Evolutionary conservation across 1,140 invertebrate genomes (phyloP).

Genomic region (Drosophila santomea): DNA sequence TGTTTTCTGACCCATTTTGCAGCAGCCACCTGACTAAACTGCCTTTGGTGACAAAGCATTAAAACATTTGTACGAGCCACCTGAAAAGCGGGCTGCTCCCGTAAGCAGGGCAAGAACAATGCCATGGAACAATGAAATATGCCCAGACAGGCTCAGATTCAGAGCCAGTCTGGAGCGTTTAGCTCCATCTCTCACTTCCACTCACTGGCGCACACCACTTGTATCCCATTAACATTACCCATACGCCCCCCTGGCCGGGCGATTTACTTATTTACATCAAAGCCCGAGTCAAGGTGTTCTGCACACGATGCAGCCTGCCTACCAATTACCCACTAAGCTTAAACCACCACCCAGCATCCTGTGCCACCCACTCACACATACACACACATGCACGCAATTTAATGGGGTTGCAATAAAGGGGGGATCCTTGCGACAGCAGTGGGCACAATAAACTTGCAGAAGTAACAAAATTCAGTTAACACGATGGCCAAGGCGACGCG

Average conservation of each 20-base stretch:
- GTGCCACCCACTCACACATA: not conserved
- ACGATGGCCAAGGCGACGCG: slow-evolving; percentile 48
- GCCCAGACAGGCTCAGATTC: slow-evolving; percentile 37
- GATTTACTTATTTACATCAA: slow-evolving; percentile 69
- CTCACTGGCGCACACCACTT: not conserved
- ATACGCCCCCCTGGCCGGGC: slow-evolving; percentile 17
- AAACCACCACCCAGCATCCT: not conserved
- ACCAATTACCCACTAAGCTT: slow-evolving; percentile 60
- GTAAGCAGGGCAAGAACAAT: slow-evolving; percentile 36
- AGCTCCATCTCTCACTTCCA: not conserved
- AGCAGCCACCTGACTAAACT: not conserved
- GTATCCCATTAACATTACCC: slow-evolving; percentile 20
- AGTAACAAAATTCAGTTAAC: slow-evolving; percentile 76
- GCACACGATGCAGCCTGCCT: slow-evolving; percentile 54
- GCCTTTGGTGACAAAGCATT: slow-evolving; percentile 58
- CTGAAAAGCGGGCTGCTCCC: slow-evolving; percentile 40
- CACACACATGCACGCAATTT: slow-evolving; percentile 1
- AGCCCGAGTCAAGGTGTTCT: slow-evolving; percentile 63
- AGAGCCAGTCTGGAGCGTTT: slow-evolving; percentile 4
- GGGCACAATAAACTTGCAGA: slow-evolving; percentile 73
- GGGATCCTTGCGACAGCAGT: slow-evolving; percentile 50
- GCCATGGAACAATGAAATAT: slow-evolving; percentile 75
- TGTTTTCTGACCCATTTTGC: not conserved
- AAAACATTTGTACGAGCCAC: slow-evolving; percentile 58
- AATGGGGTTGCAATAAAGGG: slow-evolving; percentile 7